Evolutionary conservation across 2,888 invertebrate species (phyloP).

Genomic region (Baronia brevicornis): DNA sequence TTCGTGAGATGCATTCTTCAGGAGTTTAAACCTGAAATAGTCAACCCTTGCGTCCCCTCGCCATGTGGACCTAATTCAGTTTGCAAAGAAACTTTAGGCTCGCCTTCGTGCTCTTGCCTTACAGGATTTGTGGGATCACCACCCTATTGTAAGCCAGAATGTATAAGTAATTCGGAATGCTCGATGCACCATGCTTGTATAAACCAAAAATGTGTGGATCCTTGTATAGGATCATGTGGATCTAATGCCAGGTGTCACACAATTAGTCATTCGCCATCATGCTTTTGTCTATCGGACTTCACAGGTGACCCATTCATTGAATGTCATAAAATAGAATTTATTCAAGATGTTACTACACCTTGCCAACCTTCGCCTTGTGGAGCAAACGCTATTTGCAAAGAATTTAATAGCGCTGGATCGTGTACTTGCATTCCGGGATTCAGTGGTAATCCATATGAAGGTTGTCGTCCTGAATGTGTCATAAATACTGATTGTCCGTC

Average conservation of each 20-base stretch:
- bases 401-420: slow-evolving; percentile 76
- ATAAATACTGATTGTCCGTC: slow-evolving; percentile 82
- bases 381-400: slow-evolving; percentile 78
- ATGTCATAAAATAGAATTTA: slow-evolving; percentile 59
- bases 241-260: slow-evolving; percentile 83
- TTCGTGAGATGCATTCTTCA: slow-evolving; percentile 79
- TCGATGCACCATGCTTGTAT: slow-evolving; percentile 81
- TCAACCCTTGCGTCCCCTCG: slow-evolving; percentile 84
- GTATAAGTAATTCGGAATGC: slow-evolving; percentile 86
- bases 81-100: slow-evolving; percentile 79
- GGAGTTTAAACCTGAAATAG: slow-evolving; percentile 61
- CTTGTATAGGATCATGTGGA: slow-evolving; percentile 83
- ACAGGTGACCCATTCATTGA: slow-evolving; percentile 86
- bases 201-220: slow-evolving; percentile 85
- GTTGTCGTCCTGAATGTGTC: slow-evolving; percentile 83
- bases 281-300: slow-evolving; percentile 79
- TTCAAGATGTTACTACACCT: slow-evolving; percentile 67
- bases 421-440: slow-evolving; percentile 83
- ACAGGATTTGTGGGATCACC: slow-evolving; percentile 80
- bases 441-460: slow-evolving; percentile 85
- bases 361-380: slow-evolving; percentile 80
- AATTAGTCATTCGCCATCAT: slow-evolving; percentile 83
- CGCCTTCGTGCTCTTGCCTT: slow-evolving; percentile 85
- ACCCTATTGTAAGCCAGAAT: slow-evolving; percentile 87
- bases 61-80: slow-evolving; percentile 88